phyloP scores from a whole-genome alignment of 2,797 vertebrate species.

The Dallia pectoralis region DNA sequence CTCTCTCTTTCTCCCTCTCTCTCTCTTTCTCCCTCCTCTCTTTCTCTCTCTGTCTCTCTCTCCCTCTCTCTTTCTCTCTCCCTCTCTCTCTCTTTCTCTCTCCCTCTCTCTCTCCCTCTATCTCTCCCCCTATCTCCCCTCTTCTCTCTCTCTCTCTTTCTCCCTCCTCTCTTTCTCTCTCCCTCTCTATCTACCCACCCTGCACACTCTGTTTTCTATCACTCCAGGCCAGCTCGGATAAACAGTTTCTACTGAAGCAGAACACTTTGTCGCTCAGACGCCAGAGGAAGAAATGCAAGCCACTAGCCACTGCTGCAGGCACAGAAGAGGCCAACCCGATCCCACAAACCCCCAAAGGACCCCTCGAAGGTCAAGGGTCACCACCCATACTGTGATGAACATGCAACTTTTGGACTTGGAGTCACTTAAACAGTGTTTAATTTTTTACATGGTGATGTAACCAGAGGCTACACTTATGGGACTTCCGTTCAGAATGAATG shows the following conservation, averaged over 20 bases:
- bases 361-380: neutral
- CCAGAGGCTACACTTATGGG: too few relatives aligned
- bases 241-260: constrained; percentile 74
- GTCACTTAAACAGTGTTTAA: too few relatives aligned
- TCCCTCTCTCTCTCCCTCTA: neutral
- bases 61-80: neutral
- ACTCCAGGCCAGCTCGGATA: constrained; percentile 74
- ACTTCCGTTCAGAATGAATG: too few relatives aligned
- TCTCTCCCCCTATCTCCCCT: constrained; percentile 9
- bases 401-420: too few relatives aligned
- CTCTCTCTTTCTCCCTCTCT: neutral
- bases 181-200: too few relatives aligned
- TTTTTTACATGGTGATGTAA: too few relatives aligned
- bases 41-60: too few relatives aligned
- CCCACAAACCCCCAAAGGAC: neutral
- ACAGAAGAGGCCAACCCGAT: neutral
- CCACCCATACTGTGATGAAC: too few relatives aligned
- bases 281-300: constrained; percentile 14
- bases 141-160: neutral
- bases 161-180: neutral
- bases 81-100: too few relatives aligned
- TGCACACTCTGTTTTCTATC: neutral
- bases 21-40: neutral
- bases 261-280: constrained; percentile 52
- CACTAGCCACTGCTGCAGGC: neutral